These are phyloP conservation scores for Tetranychus truncatus DNA, from an alignment of 2,888 invertebrate genomes.

Conservation along the genomic window DNA sequence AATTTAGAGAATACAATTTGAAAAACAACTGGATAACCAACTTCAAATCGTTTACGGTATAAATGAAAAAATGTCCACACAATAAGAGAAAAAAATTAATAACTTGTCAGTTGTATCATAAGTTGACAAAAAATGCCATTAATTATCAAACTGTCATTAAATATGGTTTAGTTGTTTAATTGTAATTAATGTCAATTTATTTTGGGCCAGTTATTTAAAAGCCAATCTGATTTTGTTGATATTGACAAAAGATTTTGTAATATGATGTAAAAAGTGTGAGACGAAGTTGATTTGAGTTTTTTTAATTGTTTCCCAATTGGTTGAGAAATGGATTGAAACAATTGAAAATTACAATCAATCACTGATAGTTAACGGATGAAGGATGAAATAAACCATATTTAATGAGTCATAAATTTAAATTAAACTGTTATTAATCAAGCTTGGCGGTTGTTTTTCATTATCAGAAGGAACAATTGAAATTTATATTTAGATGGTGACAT, in stretches of 20 bases:
- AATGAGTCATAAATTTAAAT: too few species aligned
- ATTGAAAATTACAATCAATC: too few species aligned
- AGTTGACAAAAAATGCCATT: background rate
- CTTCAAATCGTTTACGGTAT: background rate
- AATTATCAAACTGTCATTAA: background rate
- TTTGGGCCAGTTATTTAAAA: background rate
- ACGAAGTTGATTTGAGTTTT: too few species aligned
- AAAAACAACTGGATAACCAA: background rate
- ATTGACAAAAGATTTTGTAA: background rate
- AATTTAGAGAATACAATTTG: background rate
- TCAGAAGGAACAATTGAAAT: background rate
- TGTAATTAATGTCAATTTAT: background rate
- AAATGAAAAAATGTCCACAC: background rate
- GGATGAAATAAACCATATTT: too few species aligned
- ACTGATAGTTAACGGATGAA: too few species aligned
- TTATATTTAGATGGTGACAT: background rate
- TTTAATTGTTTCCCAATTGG: too few species aligned
- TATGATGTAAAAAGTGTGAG: too few species aligned
- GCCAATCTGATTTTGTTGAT: background rate
- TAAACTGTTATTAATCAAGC: too few species aligned
- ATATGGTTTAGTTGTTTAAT: background rate
- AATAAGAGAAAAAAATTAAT: background rate
- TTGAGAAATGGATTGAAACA: too few species aligned
- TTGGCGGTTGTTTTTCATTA: background rate
- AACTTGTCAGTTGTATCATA: constrained; percentile 1